Conservation (phyloP, 2,888 invertebrate species). For the Andrena bicolor region DNA sequence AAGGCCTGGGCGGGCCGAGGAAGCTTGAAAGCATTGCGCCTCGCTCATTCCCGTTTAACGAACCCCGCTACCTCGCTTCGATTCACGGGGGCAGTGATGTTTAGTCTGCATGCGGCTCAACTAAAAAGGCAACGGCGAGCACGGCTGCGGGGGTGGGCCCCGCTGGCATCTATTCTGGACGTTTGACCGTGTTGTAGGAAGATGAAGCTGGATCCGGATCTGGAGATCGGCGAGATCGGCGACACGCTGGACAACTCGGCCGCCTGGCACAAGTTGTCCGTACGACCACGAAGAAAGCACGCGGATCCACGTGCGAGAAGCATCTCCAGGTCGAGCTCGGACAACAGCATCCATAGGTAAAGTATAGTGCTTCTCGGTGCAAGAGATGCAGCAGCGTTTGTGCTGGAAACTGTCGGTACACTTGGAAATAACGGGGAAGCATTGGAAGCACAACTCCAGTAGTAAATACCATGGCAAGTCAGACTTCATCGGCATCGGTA, state of each 20-base stretch:
- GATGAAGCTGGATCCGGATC: slow-evolving; percentile 86
- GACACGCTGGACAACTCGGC: slow-evolving; percentile 90
- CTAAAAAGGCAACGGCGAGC: slow-evolving; percentile 24
- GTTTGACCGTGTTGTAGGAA: slow-evolving; percentile 76
- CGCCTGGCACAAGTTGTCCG: slow-evolving; percentile 91
- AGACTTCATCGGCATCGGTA: no score
- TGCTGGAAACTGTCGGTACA: no score
- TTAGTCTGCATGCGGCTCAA: slow-evolving; percentile 44
- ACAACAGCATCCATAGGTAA: slow-evolving; percentile 68
- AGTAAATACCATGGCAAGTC: no score
- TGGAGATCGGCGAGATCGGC: slow-evolving; percentile 87
- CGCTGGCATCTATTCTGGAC: slow-evolving; percentile 24
- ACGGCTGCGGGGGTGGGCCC: background rate
- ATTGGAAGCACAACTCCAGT: no score
- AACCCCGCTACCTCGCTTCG: slow-evolving; percentile 44
- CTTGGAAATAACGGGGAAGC: background rate
- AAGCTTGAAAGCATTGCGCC: slow-evolving; percentile 8
- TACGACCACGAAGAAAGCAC: slow-evolving; percentile 90
- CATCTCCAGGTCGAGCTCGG: slow-evolving; percentile 76
- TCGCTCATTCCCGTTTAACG: slow-evolving; percentile 12
- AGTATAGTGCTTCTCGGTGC: background rate
- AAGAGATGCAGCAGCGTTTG: background rate
- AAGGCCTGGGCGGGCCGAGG: slow-evolving; percentile 15
- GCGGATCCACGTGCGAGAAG: slow-evolving; percentile 85
- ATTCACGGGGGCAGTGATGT: slow-evolving; percentile 33